Evolutionary conservation across 2,888 invertebrate species (phyloP).

Genomic region (Agrochola circellaris): DNA sequence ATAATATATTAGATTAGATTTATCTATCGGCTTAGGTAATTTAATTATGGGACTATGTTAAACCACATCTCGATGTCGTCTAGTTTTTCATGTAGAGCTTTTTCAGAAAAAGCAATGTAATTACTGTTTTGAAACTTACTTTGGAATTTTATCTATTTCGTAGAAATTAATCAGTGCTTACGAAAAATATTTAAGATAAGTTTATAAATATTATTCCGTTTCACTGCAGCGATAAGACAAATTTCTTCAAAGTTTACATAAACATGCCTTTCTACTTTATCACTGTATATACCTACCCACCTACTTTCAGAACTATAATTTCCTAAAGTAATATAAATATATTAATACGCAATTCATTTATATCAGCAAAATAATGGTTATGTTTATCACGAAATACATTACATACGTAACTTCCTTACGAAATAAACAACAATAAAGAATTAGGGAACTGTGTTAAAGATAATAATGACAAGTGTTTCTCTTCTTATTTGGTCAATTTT

Average conservation of each 20-base stretch:
- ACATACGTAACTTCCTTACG: slow-evolving; percentile 22
- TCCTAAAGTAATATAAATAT: slow-evolving; percentile 17
- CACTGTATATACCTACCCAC: slow-evolving; percentile 30
- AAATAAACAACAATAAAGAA: slow-evolving; percentile 30
- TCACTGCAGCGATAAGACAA: slow-evolving; percentile 19
- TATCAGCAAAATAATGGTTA: slow-evolving; percentile 47
- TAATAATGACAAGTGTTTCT: slow-evolving; percentile 6
- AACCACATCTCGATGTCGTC: background rate
- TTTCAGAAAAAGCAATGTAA: background rate
- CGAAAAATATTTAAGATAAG: slow-evolving; percentile 25
- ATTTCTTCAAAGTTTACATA: slow-evolving; percentile 38
- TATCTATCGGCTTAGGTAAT: background rate
- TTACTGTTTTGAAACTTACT: background rate
- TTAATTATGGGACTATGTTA: background rate
- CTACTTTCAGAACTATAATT: slow-evolving; percentile 28
- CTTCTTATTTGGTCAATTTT: slow-evolving; percentile 33
- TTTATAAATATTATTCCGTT: slow-evolving; percentile 26
- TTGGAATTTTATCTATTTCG: background rate
- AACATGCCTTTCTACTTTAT: slow-evolving; percentile 42
- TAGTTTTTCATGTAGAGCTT: background rate
- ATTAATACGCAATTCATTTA: slow-evolving; percentile 49
- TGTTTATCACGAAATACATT: slow-evolving; percentile 24
- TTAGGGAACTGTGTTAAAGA: slow-evolving; percentile 44
- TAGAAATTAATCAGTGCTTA: slow-evolving; percentile 2
- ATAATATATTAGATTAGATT: background rate